Evolutionary conservation across 2,888 invertebrate species (phyloP).

Genomic region (Zhengitettix transpicula): DNA sequence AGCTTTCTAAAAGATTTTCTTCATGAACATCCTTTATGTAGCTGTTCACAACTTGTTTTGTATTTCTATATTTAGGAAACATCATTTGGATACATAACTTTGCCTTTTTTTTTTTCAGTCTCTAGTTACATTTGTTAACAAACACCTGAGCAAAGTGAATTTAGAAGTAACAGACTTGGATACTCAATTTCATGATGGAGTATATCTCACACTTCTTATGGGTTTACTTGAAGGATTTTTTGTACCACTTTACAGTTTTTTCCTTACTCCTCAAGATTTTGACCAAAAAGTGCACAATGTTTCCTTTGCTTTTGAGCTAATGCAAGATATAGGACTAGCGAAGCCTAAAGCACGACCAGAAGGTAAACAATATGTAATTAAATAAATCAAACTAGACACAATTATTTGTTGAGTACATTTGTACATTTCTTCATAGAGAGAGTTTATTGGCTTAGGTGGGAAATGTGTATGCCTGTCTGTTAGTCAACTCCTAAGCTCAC

Average conservation of each 20-base stretch:
- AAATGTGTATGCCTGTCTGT: no score
- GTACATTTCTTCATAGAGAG: no score
- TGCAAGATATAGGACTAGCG: conserved; percentile 89
- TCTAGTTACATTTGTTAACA: conserved; percentile 94
- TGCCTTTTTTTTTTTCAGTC: conserved; percentile 40
- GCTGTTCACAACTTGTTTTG: not conserved
- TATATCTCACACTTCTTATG: conserved; percentile 86
- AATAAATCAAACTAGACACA: not conserved
- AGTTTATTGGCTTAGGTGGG: no score
- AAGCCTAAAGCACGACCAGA: conserved; percentile 91
- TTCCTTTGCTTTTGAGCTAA: conserved; percentile 87
- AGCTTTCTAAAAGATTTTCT: not conserved
- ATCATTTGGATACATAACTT: not conserved
- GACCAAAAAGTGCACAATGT: conserved; percentile 95
- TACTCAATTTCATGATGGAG: conserved; percentile 92
- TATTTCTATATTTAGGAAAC: not conserved
- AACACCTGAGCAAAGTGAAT: conserved; percentile 91
- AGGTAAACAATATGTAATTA: conserved; percentile 37
- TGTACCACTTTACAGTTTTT: conserved; percentile 86
- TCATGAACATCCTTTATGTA: no score
- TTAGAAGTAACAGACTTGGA: conserved; percentile 88
- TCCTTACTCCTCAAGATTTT: conserved; percentile 78
- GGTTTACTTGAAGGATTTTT: conserved; percentile 95
- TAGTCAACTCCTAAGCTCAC: no score
- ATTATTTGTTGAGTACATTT: no score